phyloP scores from a whole-genome alignment of 2,797 vertebrate genomes.

The Peromyscus eremicus region DNA sequence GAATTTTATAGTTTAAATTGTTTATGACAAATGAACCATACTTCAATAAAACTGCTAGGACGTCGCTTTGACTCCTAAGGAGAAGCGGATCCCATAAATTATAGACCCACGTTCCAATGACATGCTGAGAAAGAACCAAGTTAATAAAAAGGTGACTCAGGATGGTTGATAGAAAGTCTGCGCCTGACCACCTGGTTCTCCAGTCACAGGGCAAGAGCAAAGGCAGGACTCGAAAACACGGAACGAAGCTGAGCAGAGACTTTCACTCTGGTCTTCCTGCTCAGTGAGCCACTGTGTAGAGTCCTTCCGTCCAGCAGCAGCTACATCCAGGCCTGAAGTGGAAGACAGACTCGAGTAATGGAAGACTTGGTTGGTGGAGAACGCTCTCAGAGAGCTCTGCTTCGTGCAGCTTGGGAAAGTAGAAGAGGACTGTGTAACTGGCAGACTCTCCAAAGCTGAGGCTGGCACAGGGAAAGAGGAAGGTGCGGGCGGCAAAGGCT shows the following conservation, averaged over 20 bases:
- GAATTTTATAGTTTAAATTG: slow-evolving; percentile 26
- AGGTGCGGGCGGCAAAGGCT: slow-evolving; percentile 48
- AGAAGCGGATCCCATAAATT: neutral
- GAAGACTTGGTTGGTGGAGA: slow-evolving; percentile 66
- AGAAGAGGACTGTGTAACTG: neutral
- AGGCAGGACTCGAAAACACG: slow-evolving; percentile 29
- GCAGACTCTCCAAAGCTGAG: slow-evolving; percentile 60
- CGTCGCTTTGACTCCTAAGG: neutral
- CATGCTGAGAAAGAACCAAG: slow-evolving; percentile 2
- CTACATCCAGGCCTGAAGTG: slow-evolving; percentile 30
- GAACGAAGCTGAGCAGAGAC: slow-evolving; percentile 43
- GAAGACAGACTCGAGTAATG: slow-evolving; percentile 64
- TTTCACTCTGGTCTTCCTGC: slow-evolving; percentile 71
- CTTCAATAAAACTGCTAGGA: slow-evolving; percentile 28
- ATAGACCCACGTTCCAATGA: neutral
- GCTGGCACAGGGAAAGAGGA: neutral
- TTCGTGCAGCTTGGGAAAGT: neutral
- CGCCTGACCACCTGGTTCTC: neutral
- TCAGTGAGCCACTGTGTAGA: slow-evolving; percentile 35
- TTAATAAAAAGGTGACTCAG: neutral
- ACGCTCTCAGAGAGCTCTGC: slow-evolving; percentile 32
- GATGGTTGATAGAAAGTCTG: neutral
- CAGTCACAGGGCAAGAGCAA: neutral
- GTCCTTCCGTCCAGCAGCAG: neutral
- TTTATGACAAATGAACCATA: neutral